Percentiles rank a stretch among this genome's conserved stretches.
These are phyloP conservation scores for Urocyon cinereoargenteus DNA, from an alignment of 2,797 vertebrate genomes.

Conservation along the genomic window DNA sequence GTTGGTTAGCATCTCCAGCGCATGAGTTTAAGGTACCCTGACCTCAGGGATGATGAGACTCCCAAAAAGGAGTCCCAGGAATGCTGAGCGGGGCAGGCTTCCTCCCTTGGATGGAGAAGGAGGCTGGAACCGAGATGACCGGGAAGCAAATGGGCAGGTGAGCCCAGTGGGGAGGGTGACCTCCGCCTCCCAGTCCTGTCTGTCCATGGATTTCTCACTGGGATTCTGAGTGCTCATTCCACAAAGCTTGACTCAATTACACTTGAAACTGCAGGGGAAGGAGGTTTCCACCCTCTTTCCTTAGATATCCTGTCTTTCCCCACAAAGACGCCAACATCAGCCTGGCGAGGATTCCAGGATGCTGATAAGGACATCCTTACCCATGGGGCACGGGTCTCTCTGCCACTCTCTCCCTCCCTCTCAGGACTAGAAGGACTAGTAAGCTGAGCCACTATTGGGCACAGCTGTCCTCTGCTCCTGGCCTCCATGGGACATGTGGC, in stretches of 20 bases:
- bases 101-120: not conserved
- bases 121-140: not conserved
- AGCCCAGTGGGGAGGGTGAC: not conserved
- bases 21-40: not conserved
- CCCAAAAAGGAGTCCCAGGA: not conserved
- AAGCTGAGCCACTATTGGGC: not conserved
- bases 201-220: not conserved
- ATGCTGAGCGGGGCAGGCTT: not conserved
- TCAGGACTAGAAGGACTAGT: not conserved
- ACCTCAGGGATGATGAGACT: not conserved
- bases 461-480: not conserved
- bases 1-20: not conserved
- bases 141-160: not conserved
- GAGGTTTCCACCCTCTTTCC: not conserved
- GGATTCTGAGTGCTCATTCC: not conserved
- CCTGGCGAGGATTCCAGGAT: not conserved
- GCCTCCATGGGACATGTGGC: not conserved
- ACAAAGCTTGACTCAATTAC: not conserved
- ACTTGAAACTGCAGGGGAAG: not conserved
- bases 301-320: not conserved
- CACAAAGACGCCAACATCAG: too few species aligned
- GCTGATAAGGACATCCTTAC: not conserved
- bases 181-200: not conserved
- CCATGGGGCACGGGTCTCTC: accelerated
- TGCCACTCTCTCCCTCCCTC: too few species aligned